Evolutionary conservation across 2,888 invertebrate species (phyloP).

Genomic region (Nomada flava): DNA sequence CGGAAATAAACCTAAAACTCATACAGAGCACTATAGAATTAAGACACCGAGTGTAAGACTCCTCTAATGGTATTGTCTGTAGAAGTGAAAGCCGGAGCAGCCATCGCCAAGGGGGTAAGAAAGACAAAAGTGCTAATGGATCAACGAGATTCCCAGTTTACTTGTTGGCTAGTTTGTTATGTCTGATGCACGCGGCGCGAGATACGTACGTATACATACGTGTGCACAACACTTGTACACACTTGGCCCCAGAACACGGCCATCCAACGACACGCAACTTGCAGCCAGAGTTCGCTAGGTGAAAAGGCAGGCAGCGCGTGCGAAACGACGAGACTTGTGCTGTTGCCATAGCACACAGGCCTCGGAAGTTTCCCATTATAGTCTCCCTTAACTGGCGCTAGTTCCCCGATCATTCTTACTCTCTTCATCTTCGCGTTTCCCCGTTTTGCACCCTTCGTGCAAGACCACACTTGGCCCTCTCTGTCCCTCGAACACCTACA

Average conservation of each 20-base stretch:
- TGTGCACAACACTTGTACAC: neutral
- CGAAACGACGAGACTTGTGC: constrained; percentile 68
- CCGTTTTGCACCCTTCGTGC: neutral
- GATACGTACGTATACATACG: too few species aligned
- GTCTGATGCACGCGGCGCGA: neutral
- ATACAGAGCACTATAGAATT: too few species aligned
- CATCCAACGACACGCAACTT: constrained; percentile 51
- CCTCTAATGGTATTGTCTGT: too few species aligned
- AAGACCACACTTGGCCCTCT: constrained; percentile 20
- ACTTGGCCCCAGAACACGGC: constrained; percentile 14
- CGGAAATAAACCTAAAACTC: too few species aligned
- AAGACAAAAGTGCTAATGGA: constrained; percentile 50
- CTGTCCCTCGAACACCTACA: neutral
- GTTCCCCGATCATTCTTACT: constrained; percentile 38
- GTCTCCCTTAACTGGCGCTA: constrained; percentile 68
- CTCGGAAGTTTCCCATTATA: constrained; percentile 78
- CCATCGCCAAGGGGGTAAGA: neutral
- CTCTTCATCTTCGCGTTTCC: constrained; percentile 12
- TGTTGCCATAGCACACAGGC: constrained; percentile 68
- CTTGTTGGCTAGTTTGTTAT: neutral
- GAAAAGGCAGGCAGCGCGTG: constrained; percentile 57
- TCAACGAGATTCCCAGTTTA: constrained; percentile 52
- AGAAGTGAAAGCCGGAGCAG: too few species aligned
- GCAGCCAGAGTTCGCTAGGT: constrained; percentile 49
- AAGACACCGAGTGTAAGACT: too few species aligned